Conservation (phyloP, 2,888 invertebrate genomes). For the Amaurobius ferox region DNA sequence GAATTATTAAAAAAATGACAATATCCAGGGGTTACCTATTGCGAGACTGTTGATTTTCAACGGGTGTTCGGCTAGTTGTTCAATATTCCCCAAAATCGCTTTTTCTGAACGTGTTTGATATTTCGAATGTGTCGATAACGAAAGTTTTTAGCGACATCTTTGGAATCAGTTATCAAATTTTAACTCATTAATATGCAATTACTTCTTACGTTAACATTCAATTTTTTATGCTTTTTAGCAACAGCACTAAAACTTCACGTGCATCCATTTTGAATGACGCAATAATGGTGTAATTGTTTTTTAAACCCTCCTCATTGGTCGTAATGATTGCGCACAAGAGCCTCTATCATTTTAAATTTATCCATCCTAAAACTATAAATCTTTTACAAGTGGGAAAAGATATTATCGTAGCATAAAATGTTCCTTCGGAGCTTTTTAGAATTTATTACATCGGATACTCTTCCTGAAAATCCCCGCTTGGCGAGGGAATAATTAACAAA, state of each 20-base stretch:
- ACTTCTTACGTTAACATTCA: too few relatives aligned
- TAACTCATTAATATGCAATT: too few relatives aligned
- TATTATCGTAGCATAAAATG: constrained; percentile 7
- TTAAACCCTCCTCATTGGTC: not conserved
- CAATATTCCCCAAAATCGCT: too few relatives aligned
- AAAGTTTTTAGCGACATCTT: too few relatives aligned
- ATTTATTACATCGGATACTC: constrained; percentile 5
- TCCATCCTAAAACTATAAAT: constrained; percentile 9
- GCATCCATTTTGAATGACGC: not conserved
- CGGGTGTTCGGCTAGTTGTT: too few relatives aligned
- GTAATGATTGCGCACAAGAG: constrained; percentile 38
- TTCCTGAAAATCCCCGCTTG: not conserved
- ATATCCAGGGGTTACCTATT: too few relatives aligned
- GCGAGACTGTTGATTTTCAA: too few relatives aligned
- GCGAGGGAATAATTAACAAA: not conserved
- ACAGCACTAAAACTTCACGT: not conserved
- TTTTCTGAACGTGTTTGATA: too few relatives aligned
- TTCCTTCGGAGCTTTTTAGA: constrained; percentile 5
- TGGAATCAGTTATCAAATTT: too few relatives aligned
- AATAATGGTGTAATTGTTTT: not conserved
- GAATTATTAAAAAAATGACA: too few relatives aligned
- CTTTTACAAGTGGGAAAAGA: constrained; percentile 16
- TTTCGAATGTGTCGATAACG: too few relatives aligned
- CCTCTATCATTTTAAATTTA: constrained; percentile 22
- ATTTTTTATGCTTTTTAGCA: too few relatives aligned